Conservation (phyloP, 2,888 invertebrate genomes). For the Nysson spinosus region DNA sequence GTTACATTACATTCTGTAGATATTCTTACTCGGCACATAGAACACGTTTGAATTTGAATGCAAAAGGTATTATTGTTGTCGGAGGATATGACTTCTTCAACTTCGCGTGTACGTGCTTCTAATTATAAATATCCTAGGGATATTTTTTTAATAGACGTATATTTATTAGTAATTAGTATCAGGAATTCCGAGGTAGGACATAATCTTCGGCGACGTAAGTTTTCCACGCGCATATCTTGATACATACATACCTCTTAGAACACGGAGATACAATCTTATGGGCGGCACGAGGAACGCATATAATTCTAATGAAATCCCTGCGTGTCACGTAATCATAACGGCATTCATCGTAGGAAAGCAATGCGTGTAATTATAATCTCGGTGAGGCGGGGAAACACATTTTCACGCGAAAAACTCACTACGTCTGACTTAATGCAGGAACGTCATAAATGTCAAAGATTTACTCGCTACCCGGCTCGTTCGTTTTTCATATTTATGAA, state of each 20-base stretch:
- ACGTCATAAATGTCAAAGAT: neutral
- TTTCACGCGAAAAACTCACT: neutral
- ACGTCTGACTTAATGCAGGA: too few relatives aligned
- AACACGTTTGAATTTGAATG: neutral
- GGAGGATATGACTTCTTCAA: too few relatives aligned
- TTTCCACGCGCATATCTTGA: neutral
- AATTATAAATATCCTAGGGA: too few relatives aligned
- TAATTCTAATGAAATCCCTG: constrained; percentile 24
- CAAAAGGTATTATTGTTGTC: neutral
- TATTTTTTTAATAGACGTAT: too few relatives aligned
- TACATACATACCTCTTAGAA: neutral
- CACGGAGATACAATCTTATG: neutral
- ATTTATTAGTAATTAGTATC: neutral
- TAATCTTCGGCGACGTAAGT: neutral
- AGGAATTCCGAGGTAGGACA: neutral
- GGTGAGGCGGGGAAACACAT: neutral
- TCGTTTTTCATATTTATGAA: too few relatives aligned
- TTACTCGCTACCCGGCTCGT: too few relatives aligned
- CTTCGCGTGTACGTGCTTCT: too few relatives aligned
- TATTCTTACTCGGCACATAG: too few relatives aligned
- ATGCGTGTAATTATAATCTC: constrained; percentile 1
- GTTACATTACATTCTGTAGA: too few relatives aligned
- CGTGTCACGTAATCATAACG: constrained; percentile 22
- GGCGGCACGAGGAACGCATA: neutral
- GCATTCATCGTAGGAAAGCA: constrained; percentile 1